A percentile compares a stretch with the other conserved stretches of the same genome.
These are phyloP conservation scores for Maconellicoccus hirsutus DNA, from an alignment of 1,140 invertebrate species.

Conservation along the genomic window DNA sequence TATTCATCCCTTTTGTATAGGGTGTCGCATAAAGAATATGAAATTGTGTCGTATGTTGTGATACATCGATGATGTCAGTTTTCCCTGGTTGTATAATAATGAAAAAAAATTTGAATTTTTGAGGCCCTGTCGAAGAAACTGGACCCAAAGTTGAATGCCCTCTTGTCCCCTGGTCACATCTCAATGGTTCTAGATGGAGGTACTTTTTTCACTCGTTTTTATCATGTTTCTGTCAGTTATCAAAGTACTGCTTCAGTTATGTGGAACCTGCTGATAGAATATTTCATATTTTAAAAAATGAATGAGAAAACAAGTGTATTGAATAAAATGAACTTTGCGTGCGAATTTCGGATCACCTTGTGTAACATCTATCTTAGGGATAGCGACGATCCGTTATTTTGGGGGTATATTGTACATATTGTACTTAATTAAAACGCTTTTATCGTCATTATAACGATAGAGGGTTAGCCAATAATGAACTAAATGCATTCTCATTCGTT, in stretches of 20 bases:
- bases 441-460: constrained; percentile 19
- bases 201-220: too few relatives aligned
- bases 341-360: background rate
- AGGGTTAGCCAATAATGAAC: constrained; percentile 21
- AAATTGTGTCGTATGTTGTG: background rate
- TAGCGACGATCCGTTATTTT: background rate
- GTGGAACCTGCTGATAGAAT: too few relatives aligned
- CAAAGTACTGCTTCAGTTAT: too few relatives aligned
- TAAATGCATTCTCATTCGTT: constrained; percentile 20
- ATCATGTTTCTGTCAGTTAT: too few relatives aligned
- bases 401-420: constrained; percentile 19
- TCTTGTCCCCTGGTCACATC: too few relatives aligned
- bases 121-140: background rate
- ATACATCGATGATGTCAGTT: too few relatives aligned
- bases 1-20: constrained; percentile 16
- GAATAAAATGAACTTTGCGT: too few relatives aligned
- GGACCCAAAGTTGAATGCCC: background rate
- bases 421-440: constrained; percentile 22
- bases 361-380: background rate
- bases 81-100: too few relatives aligned
- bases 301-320: too few relatives aligned
- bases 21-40: background rate
- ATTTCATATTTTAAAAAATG: too few relatives aligned
- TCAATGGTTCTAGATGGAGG: too few relatives aligned
- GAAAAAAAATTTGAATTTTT: background rate